These are phyloP conservation scores for Drosophila biarmipes DNA, from an alignment of 1,140 invertebrate genomes.

Conservation along the genomic window DNA sequence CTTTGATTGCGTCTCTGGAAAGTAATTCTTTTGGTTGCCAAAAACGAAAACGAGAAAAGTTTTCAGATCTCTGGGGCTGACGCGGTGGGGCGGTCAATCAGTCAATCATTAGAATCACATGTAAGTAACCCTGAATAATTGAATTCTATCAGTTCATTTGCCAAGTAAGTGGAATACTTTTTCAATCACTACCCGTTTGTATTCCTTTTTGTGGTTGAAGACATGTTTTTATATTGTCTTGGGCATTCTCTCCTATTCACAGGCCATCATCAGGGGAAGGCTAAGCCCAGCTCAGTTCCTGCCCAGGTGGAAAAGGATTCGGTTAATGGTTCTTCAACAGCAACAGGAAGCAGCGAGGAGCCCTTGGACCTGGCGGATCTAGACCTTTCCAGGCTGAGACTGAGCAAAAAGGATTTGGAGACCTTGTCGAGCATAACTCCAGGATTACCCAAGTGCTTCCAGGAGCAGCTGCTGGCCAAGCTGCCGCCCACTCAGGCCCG, in stretches of 20 bases:
- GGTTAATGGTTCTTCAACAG: neutral
- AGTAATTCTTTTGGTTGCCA: slow-evolving; percentile 75
- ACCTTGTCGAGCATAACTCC: slow-evolving; percentile 88
- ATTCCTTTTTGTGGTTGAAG: too few relatives aligned
- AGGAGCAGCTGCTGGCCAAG: slow-evolving; percentile 87
- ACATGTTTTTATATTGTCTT: neutral
- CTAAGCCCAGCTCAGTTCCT: slow-evolving; percentile 53
- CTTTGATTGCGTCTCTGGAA: slow-evolving; percentile 14
- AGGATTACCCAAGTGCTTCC: slow-evolving; percentile 87
- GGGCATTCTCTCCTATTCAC: slow-evolving; percentile 25
- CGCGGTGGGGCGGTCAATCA: slow-evolving; percentile 4
- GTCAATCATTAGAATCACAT: neutral
- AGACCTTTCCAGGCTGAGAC: slow-evolving; percentile 87
- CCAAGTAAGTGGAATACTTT: slow-evolving; percentile 50
- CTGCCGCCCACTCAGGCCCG: slow-evolving; percentile 87
- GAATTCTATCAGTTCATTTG: neutral
- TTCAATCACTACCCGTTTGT: neutral
- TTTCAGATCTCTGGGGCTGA: slow-evolving; percentile 52
- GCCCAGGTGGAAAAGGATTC: slow-evolving; percentile 35
- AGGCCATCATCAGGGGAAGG: slow-evolving; percentile 51
- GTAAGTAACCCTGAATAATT: slow-evolving; percentile 31
- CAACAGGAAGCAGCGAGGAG: slow-evolving; percentile 67
- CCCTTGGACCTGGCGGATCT: slow-evolving; percentile 87
- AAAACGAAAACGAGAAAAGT: slow-evolving; percentile 54
- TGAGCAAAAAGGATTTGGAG: slow-evolving; percentile 88